These are phyloP conservation scores for Chironomus tentans DNA, from an alignment of 2,888 invertebrate genomes.

Conservation along the genomic window DNA sequence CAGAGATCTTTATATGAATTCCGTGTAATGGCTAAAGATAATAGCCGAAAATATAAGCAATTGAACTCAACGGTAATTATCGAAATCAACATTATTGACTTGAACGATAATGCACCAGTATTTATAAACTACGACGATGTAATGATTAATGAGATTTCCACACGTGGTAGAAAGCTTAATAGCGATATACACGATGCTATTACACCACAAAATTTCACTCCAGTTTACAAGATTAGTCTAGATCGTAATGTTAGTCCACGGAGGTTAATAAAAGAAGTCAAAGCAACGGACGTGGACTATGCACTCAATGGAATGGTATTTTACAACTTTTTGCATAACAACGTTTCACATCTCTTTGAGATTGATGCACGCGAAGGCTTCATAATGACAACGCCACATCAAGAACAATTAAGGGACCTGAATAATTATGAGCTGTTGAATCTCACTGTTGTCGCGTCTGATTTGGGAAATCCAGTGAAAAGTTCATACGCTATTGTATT, in stretches of 20 bases:
- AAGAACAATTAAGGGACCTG: not conserved
- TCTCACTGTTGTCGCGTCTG: conserved; percentile 72
- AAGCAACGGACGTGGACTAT: conserved; percentile 78
- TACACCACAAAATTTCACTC: conserved; percentile 40
- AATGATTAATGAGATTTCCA: conserved; percentile 42
- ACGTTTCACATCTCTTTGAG: conserved; percentile 56
- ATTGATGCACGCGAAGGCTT: conserved; percentile 81
- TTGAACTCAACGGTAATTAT: conserved; percentile 66
- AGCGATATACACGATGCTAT: conserved; percentile 38
- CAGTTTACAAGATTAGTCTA: conserved; percentile 66
- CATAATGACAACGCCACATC: conserved; percentile 58
- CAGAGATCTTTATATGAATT: conserved; percentile 59
- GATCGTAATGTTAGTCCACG: conserved; percentile 68
- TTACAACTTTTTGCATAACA: conserved; percentile 61
- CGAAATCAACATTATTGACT: conserved; percentile 70
- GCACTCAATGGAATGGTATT: conserved; percentile 71
- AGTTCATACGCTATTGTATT: conserved; percentile 67
- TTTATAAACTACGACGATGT: conserved; percentile 67
- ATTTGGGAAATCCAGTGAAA: conserved; percentile 73
- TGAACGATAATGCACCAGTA: conserved; percentile 73
- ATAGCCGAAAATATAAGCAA: conserved; percentile 50
- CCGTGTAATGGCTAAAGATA: conserved; percentile 64
- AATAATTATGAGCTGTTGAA: conserved; percentile 51
- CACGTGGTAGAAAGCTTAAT: conserved; percentile 13
- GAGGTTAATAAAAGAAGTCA: conserved; percentile 61